Conservation (phyloP, 2,797 vertebrate species). For the Mus caroli region DNA sequence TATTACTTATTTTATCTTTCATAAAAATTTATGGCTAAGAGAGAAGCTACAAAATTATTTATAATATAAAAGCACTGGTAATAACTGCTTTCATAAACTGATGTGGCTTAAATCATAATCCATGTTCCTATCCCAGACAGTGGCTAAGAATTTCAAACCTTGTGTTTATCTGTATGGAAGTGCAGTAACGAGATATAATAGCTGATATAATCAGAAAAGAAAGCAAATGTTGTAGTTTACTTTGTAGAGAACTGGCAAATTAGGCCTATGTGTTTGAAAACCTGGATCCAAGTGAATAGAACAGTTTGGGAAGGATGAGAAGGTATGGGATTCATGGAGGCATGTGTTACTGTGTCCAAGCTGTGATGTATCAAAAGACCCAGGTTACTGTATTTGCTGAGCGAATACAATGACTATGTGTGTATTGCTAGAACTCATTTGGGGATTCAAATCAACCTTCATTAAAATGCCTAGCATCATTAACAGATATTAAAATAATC, state of each 20-base stretch:
- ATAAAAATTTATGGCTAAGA: not conserved
- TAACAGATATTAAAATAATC: not conserved
- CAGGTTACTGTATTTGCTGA: not conserved
- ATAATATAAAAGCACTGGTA: not conserved
- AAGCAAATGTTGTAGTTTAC: not conserved
- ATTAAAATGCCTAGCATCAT: not conserved
- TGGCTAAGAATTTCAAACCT: not conserved
- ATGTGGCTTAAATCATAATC: not conserved
- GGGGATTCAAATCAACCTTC: not conserved
- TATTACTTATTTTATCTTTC: constrained; percentile 13
- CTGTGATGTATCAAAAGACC: not conserved
- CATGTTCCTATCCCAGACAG: not conserved
- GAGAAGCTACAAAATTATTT: not conserved
- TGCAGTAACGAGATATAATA: not conserved
- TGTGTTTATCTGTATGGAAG: not conserved
- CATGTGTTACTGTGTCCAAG: not conserved
- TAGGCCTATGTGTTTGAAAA: no score
- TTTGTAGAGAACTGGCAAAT: not conserved
- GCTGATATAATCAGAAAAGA: not conserved
- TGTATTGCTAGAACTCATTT: not conserved
- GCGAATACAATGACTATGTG: not conserved
- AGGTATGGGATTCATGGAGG: not conserved
- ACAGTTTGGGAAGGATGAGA: not conserved
- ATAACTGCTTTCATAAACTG: not conserved
- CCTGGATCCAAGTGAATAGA: not conserved